These are phyloP conservation scores for Jaculus jaculus DNA, from an alignment of 2,113 vertebrate species.

Conservation along the genomic window DNA sequence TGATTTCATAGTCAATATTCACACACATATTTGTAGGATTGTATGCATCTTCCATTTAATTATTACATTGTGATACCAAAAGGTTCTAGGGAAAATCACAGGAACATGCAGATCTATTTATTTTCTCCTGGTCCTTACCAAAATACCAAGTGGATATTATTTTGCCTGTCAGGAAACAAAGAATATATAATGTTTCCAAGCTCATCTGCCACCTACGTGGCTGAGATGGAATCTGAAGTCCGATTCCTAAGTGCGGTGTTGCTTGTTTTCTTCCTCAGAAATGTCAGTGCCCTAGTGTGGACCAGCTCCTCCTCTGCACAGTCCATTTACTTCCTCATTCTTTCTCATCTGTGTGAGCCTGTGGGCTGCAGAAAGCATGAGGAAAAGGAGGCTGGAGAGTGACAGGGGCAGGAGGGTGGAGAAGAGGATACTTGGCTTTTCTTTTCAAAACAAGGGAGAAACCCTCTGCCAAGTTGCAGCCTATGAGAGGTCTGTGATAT, in stretches of 20 bases:
- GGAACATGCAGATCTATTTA: background rate
- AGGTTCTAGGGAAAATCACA: background rate
- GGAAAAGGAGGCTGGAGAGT: background rate
- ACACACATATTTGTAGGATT: background rate
- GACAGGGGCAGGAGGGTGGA: background rate
- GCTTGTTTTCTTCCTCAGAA: background rate
- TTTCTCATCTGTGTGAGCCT: background rate
- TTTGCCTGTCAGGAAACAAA: background rate
- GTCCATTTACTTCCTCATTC: constrained; percentile 47
- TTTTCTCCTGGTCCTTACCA: background rate
- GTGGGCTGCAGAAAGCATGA: background rate
- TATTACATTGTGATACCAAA: background rate
- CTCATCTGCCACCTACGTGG: background rate
- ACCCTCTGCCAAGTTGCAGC: background rate
- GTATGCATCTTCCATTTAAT: background rate
- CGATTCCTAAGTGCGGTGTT: background rate
- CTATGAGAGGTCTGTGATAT: background rate
- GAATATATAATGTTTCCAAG: background rate
- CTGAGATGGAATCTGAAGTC: background rate
- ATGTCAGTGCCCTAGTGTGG: background rate
- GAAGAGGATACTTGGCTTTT: background rate
- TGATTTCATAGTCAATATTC: background rate
- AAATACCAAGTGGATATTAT: background rate
- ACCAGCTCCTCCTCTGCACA: background rate
- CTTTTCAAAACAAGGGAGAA: background rate